Conservation (phyloP, 2,797 vertebrate species). For the Heterohyrax brucei region DNA sequence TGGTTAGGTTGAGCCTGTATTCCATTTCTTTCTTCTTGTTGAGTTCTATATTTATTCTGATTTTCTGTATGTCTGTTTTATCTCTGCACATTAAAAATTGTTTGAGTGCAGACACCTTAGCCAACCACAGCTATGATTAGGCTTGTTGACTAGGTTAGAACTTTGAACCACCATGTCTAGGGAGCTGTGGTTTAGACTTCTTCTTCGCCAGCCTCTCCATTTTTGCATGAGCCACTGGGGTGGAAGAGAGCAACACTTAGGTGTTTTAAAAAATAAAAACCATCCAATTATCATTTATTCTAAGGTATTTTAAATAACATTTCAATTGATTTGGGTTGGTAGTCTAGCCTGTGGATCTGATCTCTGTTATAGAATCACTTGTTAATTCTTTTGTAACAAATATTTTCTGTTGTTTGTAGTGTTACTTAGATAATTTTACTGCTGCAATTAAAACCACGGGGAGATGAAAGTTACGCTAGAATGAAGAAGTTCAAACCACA, state of each 20-base stretch:
- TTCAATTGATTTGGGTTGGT: slow-evolving; percentile 37
- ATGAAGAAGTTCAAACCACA: slow-evolving; percentile 83
- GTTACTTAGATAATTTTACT: slow-evolving; percentile 83
- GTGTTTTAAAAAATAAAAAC: slow-evolving; percentile 11
- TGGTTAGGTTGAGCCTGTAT: slow-evolving; percentile 68
- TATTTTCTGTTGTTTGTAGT: slow-evolving; percentile 80
- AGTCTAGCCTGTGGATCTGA: slow-evolving; percentile 49
- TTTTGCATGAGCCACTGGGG: slow-evolving; percentile 35
- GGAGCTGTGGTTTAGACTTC: slow-evolving; percentile 2
- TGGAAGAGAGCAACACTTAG: slow-evolving; percentile 47
- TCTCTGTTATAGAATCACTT: slow-evolving; percentile 81
- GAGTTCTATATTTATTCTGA: slow-evolving; percentile 67
- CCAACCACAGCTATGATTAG: slow-evolving; percentile 71
- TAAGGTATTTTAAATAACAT: slow-evolving; percentile 48
- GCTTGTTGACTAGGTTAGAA: slow-evolving; percentile 63
- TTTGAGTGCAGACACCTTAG: slow-evolving; percentile 64
- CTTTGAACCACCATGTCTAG: slow-evolving; percentile 49
- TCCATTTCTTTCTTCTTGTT: slow-evolving; percentile 73
- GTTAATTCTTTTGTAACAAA: slow-evolving; percentile 77
- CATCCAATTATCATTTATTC: slow-evolving; percentile 59
- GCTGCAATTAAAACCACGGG: slow-evolving; percentile 83
- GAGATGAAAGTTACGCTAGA: slow-evolving; percentile 85
- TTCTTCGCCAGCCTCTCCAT: background rate
- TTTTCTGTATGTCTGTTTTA: slow-evolving; percentile 78
- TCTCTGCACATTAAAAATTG: slow-evolving; percentile 68